These are phyloP conservation scores for Salvelinus sp. DNA, from an alignment of 2,113 vertebrate species.

Conservation along the genomic window DNA sequence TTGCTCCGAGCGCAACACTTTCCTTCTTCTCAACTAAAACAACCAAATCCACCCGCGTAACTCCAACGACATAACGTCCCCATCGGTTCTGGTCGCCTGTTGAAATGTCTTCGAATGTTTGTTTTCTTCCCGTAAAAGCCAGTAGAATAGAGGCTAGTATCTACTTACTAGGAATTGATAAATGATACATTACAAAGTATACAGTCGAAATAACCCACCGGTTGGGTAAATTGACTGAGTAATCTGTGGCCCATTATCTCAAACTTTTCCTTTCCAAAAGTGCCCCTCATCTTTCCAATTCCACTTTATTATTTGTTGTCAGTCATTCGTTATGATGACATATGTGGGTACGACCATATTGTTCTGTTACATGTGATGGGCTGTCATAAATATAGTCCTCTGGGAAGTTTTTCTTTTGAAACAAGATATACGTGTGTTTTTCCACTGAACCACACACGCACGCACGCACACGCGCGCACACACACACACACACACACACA, in stretches of 20 bases:
- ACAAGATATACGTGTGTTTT: conserved; percentile 12
- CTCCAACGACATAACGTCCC: conserved; percentile 64
- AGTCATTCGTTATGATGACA: neutral
- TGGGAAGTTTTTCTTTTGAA: conserved; percentile 32
- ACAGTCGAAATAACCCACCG: too few species aligned
- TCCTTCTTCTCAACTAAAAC: conserved; percentile 50
- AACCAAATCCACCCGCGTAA: conserved; percentile 47
- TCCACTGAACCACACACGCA: neutral
- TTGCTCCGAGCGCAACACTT: conserved; percentile 43
- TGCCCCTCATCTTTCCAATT: too few species aligned
- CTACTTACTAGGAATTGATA: too few species aligned
- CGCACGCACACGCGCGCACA: too few species aligned
- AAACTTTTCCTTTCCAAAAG: too few species aligned
- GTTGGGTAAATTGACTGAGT: too few species aligned
- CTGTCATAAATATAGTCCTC: neutral
- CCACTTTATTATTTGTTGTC: too few species aligned
- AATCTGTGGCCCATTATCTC: too few species aligned
- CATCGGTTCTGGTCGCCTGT: conserved; percentile 34
- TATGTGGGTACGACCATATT: neutral
- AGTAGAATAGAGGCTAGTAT: neutral
- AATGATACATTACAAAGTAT: too few species aligned
- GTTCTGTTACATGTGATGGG: neutral
- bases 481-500: too few species aligned
- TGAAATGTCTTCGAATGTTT: neutral
- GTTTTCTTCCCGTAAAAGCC: neutral